Conservation (phyloP, 1,140 invertebrate species). For the Brachionus asplanchnoidis region DNA sequence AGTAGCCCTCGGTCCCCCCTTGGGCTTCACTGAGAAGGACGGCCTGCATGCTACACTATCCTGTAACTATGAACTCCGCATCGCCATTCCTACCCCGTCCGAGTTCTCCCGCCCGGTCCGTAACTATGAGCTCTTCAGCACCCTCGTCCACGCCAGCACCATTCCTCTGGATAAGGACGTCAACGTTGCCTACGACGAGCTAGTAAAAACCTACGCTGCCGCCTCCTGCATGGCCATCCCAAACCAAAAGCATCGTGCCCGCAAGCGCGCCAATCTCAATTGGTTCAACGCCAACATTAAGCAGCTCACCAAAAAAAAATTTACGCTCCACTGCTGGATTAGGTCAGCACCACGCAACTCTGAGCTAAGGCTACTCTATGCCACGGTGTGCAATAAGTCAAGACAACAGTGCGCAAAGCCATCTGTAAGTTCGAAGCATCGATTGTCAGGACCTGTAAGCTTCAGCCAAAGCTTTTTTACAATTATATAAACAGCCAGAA, state of each 20-base stretch:
- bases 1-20: no score
- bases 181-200: neutral
- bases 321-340: no score
- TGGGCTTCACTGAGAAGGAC: neutral
- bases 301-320: no score
- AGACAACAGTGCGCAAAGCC: neutral
- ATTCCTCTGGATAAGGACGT: neutral
- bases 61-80: neutral
- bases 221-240: neutral
- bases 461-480: neutral
- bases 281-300: neutral
- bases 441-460: neutral
- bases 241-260: neutral
- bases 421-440: neutral
- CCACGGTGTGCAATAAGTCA: neutral
- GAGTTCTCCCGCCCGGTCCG: neutral
- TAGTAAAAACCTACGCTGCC: neutral
- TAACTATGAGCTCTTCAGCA: neutral
- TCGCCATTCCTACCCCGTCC: neutral
- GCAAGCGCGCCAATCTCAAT: neutral
- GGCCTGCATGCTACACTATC: neutral
- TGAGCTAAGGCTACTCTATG: neutral
- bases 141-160: neutral
- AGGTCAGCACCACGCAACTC: no score
- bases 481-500: neutral